phyloP scores from a whole-genome alignment of 1,140 invertebrate species.

The Drosophila malerkotliana region DNA sequence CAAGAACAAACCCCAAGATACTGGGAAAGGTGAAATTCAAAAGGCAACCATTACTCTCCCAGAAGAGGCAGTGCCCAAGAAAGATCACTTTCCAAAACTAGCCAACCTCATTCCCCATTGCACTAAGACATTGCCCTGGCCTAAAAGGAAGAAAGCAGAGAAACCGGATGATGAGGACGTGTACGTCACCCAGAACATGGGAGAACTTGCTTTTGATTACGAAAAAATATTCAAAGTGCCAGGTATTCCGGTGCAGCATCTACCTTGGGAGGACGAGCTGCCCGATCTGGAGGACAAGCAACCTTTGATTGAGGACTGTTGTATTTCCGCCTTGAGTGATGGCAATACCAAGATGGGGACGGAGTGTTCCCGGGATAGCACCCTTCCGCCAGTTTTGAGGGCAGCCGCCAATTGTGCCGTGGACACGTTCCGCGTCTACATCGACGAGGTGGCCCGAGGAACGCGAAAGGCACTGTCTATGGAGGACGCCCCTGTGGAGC shows the following conservation, averaged over 20 bases:
- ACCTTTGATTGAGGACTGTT: conserved; percentile 26
- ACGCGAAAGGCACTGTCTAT: neutral
- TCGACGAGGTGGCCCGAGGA: neutral
- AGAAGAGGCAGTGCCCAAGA: neutral
- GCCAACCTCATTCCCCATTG: conserved; percentile 22
- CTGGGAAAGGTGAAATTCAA: no score
- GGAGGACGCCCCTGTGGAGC: neutral
- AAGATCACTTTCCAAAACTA: neutral
- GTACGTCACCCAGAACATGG: neutral
- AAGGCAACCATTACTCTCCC: neutral
- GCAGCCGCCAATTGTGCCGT: conserved; percentile 28
- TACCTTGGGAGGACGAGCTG: conserved; percentile 5
- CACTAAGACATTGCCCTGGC: conserved; percentile 1
- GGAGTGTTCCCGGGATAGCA: neutral
- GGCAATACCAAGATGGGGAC: neutral
- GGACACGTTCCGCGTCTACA: neutral
- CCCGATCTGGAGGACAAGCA: conserved; percentile 19
- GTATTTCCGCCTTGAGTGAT: conserved; percentile 18
- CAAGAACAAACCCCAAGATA: no score
- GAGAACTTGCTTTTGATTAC: conserved; percentile 35
- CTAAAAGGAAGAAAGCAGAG: neutral
- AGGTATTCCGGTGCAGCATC: neutral
- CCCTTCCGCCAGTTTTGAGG: neutral
- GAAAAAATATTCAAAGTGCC: conserved; percentile 36
- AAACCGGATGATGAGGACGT: neutral